A percentile compares a stretch with the other conserved stretches of the same genome.
phyloP scores from a whole-genome alignment of 2,797 vertebrate species.

The Enoplosus armatus region DNA sequence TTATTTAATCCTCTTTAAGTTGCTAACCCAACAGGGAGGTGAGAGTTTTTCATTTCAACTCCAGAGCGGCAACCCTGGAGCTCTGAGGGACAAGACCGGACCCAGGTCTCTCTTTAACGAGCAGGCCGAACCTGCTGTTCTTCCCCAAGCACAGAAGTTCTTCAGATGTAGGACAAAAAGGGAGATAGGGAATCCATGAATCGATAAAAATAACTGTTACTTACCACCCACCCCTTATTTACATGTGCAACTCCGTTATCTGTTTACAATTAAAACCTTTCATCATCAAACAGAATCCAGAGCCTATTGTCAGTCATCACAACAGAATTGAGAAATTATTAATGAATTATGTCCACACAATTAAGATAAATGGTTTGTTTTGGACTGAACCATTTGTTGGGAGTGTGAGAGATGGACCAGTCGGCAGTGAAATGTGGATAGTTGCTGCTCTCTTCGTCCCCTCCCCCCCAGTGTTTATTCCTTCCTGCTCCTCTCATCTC shows the following conservation, averaged over 20 bases:
- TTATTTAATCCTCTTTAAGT: background rate
- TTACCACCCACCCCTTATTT: too few species aligned
- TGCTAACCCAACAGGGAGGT: background rate
- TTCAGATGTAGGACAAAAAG: too few species aligned
- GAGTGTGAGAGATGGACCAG: slow-evolving; percentile 14
- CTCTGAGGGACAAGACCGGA: background rate
- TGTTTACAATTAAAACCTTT: background rate
- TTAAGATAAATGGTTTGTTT: background rate
- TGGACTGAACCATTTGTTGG: background rate
- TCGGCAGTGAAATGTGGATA: slow-evolving; percentile 23
- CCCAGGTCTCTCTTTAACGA: background rate
- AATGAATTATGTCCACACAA: background rate
- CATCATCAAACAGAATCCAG: background rate
- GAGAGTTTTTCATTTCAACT: background rate
- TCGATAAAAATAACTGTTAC: background rate
- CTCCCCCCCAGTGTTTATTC: background rate
- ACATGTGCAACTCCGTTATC: background rate
- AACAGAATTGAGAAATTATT: too few species aligned
- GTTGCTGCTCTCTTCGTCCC: slow-evolving; percentile 1
- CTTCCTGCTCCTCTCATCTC: background rate
- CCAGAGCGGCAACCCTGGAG: background rate
- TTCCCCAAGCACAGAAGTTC: background rate
- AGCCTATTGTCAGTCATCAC: background rate
- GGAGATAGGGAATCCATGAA: too few species aligned
- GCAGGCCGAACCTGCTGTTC: too few species aligned